Percentiles rank a stretch among this genome's conserved stretches.
phyloP scores from a whole-genome alignment of 2,113 vertebrate species.

The Calcarius ornatus region DNA sequence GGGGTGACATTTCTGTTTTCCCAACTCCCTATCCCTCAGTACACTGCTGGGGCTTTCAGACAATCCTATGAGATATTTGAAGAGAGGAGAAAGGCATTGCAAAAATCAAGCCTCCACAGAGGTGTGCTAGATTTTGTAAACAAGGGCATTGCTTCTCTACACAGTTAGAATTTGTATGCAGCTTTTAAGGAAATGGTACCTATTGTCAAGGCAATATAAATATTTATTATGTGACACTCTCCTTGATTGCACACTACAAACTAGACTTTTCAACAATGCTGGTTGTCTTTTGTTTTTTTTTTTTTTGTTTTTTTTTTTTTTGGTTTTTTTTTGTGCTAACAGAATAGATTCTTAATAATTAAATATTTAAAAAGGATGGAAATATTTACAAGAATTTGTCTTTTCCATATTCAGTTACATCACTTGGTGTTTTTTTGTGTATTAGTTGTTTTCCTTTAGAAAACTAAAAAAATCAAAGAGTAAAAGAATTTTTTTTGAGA shows the following conservation, averaged over 20 bases:
- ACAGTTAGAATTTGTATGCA: neutral
- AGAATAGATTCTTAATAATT: neutral
- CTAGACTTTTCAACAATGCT: neutral
- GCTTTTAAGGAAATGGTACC: neutral
- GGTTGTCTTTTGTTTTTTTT: neutral
- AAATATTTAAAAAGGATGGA: neutral
- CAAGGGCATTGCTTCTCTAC: neutral
- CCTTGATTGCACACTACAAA: rapidly evolving
- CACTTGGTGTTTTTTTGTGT: neutral
- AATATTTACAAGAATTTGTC: neutral
- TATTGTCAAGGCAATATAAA: neutral
- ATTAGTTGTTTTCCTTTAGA: neutral
- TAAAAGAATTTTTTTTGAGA: neutral
- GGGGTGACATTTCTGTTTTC: neutral
- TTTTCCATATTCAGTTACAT: neutral
- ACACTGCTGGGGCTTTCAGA: neutral
- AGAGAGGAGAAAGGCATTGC: neutral
- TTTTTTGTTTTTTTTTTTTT: neutral
- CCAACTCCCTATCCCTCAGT: neutral
- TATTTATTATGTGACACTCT: neutral
- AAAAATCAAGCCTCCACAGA: neutral
- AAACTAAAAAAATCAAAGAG: neutral
- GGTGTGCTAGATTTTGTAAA: neutral
- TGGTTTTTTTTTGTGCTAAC: too few species aligned
- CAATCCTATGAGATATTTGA: rapidly evolving